Evolutionary conservation across 1,140 invertebrate species (phyloP).

Genomic region (Rhopalosiphum maidis): DNA sequence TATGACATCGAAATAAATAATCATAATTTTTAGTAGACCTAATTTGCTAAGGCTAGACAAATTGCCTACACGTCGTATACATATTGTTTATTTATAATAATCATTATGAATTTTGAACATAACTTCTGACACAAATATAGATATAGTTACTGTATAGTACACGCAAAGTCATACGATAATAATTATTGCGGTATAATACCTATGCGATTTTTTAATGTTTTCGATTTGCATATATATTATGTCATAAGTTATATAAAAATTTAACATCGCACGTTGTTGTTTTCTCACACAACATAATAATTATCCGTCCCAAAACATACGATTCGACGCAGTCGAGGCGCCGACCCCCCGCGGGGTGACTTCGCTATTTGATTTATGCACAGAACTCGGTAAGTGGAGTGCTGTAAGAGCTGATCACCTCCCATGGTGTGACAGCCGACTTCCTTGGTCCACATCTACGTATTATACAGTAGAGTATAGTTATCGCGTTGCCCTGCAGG

Average conservation of each 20-base stretch:
- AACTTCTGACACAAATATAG: neutral
- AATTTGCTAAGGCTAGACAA: neutral
- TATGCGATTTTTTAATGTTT: neutral
- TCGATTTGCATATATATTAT: neutral
- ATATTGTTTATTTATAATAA: too few relatives aligned
- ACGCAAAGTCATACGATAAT: neutral
- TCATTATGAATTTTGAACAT: neutral
- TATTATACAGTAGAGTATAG: neutral
- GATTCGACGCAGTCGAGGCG: constrained; percentile 4
- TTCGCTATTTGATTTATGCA: constrained; percentile 40
- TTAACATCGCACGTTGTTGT: constrained; percentile 3
- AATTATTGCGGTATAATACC: too few relatives aligned
- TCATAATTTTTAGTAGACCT: neutral
- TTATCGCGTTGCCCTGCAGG: neutral
- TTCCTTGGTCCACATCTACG: neutral
- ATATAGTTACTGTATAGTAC: neutral
- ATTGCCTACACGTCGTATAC: neutral
- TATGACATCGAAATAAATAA: neutral
- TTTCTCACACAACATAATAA: neutral
- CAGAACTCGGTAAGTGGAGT: constrained; percentile 3
- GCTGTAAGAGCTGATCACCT: neutral
- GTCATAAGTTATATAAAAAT: neutral
- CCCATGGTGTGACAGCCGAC: neutral
- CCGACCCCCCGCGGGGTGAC: constrained; percentile 12
- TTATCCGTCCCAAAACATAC: neutral